These are phyloP conservation scores for Mechanitis mazaeus DNA, from an alignment of 2,888 invertebrate species.

Conservation along the genomic window DNA sequence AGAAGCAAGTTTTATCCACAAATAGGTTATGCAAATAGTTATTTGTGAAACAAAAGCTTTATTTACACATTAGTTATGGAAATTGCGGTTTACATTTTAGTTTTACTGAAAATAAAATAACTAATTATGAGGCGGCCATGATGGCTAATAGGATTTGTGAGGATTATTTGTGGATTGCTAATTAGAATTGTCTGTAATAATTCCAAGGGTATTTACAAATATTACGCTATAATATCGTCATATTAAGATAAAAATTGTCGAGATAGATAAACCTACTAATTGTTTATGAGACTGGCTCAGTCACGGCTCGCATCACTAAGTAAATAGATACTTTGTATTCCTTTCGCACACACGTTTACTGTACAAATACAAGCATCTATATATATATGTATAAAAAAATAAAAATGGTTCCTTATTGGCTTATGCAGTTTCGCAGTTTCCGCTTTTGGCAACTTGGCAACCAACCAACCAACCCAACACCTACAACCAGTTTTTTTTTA, in stretches of 20 bases:
- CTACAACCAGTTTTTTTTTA: too few species aligned
- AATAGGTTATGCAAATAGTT: conserved; percentile 28
- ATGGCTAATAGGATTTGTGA: too few species aligned
- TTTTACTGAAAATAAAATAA: background rate
- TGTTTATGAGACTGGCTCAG: background rate
- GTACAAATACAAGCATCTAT: background rate
- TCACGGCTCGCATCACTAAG: conserved; percentile 1
- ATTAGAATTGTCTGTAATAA: too few species aligned
- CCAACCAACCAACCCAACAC: too few species aligned
- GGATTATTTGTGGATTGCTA: too few species aligned
- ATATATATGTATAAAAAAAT: too few species aligned
- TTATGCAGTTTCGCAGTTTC: too few species aligned
- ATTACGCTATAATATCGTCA: background rate
- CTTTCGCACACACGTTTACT: background rate
- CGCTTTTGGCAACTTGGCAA: too few species aligned
- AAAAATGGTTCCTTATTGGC: too few species aligned
- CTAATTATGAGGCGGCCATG: background rate
- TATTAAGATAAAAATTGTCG: background rate
- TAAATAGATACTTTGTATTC: background rate
- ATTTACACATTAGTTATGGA: conserved; percentile 1
- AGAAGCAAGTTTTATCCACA: conserved; percentile 27
- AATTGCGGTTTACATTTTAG: background rate
- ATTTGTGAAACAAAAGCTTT: conserved; percentile 18
- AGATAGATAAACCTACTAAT: background rate
- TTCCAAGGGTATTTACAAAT: too few species aligned